Conservation (phyloP, 2,888 invertebrate species). For the Tubulanus polymorphus region DNA sequence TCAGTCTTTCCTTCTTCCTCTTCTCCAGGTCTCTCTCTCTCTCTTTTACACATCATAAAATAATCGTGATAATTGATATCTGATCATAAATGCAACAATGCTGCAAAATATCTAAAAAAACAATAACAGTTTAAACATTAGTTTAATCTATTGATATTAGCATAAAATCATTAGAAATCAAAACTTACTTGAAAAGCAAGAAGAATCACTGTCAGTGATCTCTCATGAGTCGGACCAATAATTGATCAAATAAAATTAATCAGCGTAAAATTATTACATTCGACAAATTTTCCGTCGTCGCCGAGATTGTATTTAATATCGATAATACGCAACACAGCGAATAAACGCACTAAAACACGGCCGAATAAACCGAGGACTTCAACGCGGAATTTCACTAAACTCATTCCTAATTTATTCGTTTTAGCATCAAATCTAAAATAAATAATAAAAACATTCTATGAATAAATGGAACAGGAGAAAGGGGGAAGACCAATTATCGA, state of each 20-base stretch:
- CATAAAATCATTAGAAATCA: too few species aligned
- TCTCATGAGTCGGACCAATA: conserved; percentile 83
- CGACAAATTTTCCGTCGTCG: conserved; percentile 60
- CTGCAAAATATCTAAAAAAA: too few species aligned
- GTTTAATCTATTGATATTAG: too few species aligned
- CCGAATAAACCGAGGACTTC: conserved; percentile 67
- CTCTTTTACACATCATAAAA: too few species aligned
- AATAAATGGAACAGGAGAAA: too few species aligned
- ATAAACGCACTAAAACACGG: conserved; percentile 60
- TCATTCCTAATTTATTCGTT: conserved; percentile 74
- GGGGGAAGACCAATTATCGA: too few species aligned
- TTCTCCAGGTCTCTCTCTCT: too few species aligned
- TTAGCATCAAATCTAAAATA: conserved; percentile 55
- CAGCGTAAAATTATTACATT: conserved; percentile 83
- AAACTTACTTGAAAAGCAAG: conserved; percentile 70
- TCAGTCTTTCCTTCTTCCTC: too few species aligned
- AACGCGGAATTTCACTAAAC: conserved; percentile 70
- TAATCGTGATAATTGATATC: too few species aligned
- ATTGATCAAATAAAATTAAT: conserved; percentile 84
- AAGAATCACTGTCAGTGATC: conserved; percentile 70
- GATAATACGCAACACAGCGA: conserved; percentile 60
- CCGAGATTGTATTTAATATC: conserved; percentile 60
- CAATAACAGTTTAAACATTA: too few species aligned
- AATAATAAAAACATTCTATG: conserved; percentile 12
- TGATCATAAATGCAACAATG: too few species aligned